phyloP scores from a whole-genome alignment of 2,888 invertebrate genomes.

The Eucera pruinosa region DNA sequence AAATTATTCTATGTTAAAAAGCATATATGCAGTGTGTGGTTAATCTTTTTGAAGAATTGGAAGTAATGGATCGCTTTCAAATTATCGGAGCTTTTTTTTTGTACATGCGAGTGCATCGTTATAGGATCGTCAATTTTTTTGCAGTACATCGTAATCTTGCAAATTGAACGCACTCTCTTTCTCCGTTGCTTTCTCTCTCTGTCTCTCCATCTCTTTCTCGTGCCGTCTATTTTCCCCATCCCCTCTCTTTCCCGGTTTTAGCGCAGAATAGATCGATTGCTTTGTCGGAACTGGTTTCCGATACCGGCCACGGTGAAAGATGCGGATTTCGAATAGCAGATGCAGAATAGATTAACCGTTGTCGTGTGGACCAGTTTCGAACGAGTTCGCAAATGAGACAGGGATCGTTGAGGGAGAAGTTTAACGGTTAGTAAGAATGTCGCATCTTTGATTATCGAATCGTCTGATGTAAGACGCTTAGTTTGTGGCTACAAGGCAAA shows the following conservation, averaged over 20 bases:
- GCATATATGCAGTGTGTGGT: too few species aligned
- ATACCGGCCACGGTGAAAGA: constrained; percentile 12
- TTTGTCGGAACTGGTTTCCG: constrained; percentile 48
- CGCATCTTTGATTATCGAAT: constrained; percentile 17
- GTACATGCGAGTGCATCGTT: constrained; percentile 25
- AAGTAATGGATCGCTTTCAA: background rate
- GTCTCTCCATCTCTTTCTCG: background rate
- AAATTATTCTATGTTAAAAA: background rate
- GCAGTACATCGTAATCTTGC: constrained; percentile 12
- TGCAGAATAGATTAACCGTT: constrained; percentile 46
- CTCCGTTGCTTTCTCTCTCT: background rate
- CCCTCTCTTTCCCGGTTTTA: constrained; percentile 6
- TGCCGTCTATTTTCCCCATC: background rate
- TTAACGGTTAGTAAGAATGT: constrained; percentile 9
- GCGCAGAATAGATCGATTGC: constrained; percentile 46
- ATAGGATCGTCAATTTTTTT: constrained; percentile 26
- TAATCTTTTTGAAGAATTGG: too few species aligned
- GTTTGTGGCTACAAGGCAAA: too few species aligned
- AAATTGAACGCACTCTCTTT: constrained; percentile 24
- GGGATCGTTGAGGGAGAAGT: background rate
- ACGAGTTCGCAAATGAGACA: background rate
- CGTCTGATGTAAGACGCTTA: too few species aligned
- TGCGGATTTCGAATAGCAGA: constrained; percentile 33
- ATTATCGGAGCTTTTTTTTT: constrained; percentile 1
- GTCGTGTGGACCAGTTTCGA: constrained; percentile 38